Evolutionary conservation across 2,113 vertebrate species (phyloP).

Genomic region (Rhizomys pruinosus): DNA sequence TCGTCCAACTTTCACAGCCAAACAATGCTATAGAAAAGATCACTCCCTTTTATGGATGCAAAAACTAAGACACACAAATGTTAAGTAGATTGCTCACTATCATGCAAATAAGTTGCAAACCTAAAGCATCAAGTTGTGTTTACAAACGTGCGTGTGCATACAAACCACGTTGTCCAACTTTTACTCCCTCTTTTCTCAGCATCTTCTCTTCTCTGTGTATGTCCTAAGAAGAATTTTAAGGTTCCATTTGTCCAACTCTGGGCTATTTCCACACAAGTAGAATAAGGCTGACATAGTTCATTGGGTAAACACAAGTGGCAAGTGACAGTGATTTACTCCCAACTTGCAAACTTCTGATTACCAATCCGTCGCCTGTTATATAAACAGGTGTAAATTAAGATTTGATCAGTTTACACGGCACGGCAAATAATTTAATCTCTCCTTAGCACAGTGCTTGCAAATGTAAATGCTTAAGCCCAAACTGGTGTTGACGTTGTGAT

Average conservation of each 20-base stretch:
- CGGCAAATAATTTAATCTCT: slow-evolving; percentile 72
- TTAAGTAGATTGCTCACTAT: not conserved
- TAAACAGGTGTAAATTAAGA: slow-evolving; percentile 76
- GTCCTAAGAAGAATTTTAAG: slow-evolving; percentile 39
- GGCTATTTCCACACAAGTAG: slow-evolving; percentile 7
- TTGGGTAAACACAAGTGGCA: slow-evolving; percentile 49
- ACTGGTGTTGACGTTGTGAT: slow-evolving; percentile 31
- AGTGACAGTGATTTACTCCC: slow-evolving; percentile 61
- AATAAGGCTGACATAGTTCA: slow-evolving; percentile 15
- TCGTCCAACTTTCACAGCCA: not conserved
- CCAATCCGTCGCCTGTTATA: slow-evolving; percentile 34
- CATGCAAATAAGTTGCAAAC: not conserved
- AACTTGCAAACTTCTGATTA: slow-evolving; percentile 65
- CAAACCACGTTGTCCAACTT: not conserved
- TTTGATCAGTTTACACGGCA: slow-evolving; percentile 73
- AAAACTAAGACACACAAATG: not conserved
- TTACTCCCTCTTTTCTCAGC: not conserved
- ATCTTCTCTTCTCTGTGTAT: not conserved
- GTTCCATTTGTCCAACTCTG: slow-evolving; percentile 17
- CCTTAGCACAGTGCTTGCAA: slow-evolving; percentile 47
- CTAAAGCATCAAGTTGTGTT: not conserved
- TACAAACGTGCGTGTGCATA: not conserved
- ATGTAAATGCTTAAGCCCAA: slow-evolving; percentile 70
- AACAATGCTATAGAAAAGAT: not conserved
- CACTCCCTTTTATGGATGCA: not conserved